These are phyloP conservation scores for Aplochiton taeniatus DNA, from an alignment of 2,797 vertebrate genomes.

Conservation along the genomic window DNA sequence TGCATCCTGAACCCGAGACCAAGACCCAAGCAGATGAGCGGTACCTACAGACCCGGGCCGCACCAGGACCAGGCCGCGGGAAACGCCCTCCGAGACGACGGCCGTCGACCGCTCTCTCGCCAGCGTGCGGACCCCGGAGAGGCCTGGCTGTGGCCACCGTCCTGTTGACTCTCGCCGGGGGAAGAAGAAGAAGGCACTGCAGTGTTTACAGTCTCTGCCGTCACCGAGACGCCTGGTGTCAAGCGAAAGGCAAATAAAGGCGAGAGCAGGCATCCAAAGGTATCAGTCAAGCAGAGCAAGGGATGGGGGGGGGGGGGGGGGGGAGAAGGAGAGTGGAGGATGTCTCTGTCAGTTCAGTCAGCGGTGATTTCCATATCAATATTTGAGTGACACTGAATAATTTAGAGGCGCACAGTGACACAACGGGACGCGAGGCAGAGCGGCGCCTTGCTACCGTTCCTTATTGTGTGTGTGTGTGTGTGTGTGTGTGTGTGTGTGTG, in stretches of 20 bases:
- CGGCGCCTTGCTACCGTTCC: slow-evolving; percentile 62
- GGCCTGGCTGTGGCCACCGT: too few species aligned
- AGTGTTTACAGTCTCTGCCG: too few species aligned
- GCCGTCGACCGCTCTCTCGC: too few species aligned
- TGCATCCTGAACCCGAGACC: slow-evolving; percentile 41
- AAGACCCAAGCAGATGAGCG: too few species aligned
- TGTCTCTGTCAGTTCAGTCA: slow-evolving; percentile 71
- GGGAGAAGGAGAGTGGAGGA: slow-evolving; percentile 47
- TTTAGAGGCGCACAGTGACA: slow-evolving; percentile 76
- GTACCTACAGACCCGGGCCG: too few species aligned
- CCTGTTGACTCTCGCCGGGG: too few species aligned
- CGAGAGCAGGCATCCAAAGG: slow-evolving; percentile 53
- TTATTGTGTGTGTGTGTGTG: slow-evolving; percentile 20
- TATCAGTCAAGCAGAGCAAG: slow-evolving; percentile 59
- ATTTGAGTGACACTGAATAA: slow-evolving; percentile 85
- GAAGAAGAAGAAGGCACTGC: too few species aligned
- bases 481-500: slow-evolving; percentile 1
- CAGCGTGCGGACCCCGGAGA: too few species aligned
- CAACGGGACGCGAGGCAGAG: slow-evolving; percentile 73
- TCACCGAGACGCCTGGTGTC: slow-evolving; percentile 32
- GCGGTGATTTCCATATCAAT: slow-evolving; percentile 85
- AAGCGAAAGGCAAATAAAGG: slow-evolving; percentile 58
- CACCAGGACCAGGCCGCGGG: too few species aligned
- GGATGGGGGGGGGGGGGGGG: slow-evolving; percentile 38
- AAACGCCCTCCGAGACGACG: too few species aligned